A percentile compares a stretch with the other conserved stretches of the same genome.
These are phyloP conservation scores for Melanotus villosus DNA, from an alignment of 2,888 invertebrate genomes.

Conservation along the genomic window DNA sequence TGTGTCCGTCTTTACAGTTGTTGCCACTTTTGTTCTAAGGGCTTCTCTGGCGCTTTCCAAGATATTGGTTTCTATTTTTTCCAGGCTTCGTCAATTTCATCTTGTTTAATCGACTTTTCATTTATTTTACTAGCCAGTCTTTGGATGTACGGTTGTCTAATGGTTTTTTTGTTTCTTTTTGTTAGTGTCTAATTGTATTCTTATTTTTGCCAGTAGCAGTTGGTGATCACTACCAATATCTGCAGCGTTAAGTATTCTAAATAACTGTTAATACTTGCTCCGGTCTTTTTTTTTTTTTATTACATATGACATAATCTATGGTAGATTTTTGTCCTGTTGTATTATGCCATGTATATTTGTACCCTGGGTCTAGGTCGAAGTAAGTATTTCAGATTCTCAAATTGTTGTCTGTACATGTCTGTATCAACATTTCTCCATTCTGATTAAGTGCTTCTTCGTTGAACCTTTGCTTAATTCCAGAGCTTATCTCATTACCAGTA, in stretches of 20 bases:
- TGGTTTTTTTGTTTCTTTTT: background rate
- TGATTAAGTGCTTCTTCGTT: background rate
- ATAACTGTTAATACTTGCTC: constrained; percentile 1
- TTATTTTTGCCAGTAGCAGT: background rate
- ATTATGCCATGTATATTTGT: background rate
- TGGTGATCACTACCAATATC: background rate
- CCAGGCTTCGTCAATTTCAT: background rate
- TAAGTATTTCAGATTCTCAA: too few relatives aligned
- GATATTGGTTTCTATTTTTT: background rate
- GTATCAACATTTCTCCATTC: too few relatives aligned
- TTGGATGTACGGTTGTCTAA: background rate
- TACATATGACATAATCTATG: background rate
- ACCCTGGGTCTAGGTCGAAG: background rate
- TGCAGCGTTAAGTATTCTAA: background rate
- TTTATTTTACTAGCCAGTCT: background rate
- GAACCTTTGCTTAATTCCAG: background rate
- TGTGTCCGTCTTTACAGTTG: too few relatives aligned
- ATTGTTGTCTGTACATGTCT: too few relatives aligned
- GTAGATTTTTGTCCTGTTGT: background rate
- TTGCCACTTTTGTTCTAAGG: too few relatives aligned
- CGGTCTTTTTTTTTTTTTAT: background rate
- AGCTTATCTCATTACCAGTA: background rate
- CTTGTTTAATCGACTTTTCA: background rate
- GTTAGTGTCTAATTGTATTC: background rate
- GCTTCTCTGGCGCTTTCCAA: too few relatives aligned